Percentiles rank a stretch among this genome's conserved stretches.
These are phyloP conservation scores for Protobothrops mucrosquamatus DNA, from an alignment of 2,113 vertebrate genomes.

Conservation along the genomic window DNA sequence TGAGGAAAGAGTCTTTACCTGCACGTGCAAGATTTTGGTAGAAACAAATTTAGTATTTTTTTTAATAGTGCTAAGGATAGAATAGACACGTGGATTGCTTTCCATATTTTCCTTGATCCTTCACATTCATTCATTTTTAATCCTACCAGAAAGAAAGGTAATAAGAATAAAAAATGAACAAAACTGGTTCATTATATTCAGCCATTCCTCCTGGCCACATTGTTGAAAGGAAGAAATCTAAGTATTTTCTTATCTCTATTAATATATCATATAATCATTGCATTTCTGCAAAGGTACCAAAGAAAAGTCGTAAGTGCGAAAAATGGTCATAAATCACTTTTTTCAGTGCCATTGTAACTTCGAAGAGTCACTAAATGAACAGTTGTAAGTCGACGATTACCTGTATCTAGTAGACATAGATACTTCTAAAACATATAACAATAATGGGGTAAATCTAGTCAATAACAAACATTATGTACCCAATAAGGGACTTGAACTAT, in stretches of 20 bases:
- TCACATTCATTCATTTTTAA: constrained; percentile 34
- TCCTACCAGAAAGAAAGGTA: constrained; percentile 34
- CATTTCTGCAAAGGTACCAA: constrained; percentile 20
- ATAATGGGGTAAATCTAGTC: background rate
- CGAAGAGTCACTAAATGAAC: too few relatives aligned
- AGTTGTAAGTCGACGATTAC: too few relatives aligned
- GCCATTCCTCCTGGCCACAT: constrained; percentile 35
- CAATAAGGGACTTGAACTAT: background rate
- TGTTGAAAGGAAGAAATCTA: constrained; percentile 32
- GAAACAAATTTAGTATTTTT: constrained; percentile 2
- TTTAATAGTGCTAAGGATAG: constrained; percentile 4
- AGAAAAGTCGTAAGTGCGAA: too few relatives aligned
- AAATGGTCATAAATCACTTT: too few relatives aligned
- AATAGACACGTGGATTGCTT: constrained; percentile 38
- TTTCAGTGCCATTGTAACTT: too few relatives aligned
- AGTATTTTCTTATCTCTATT: constrained; percentile 32
- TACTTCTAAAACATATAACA: background rate
- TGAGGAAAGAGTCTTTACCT: constrained; percentile 15
- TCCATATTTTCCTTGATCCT: constrained; percentile 30
- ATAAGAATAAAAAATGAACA: constrained; percentile 16
- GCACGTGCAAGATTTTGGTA: constrained; percentile 8
- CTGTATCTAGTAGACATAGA: too few relatives aligned
- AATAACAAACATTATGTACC: background rate
- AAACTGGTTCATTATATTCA: constrained; percentile 30
- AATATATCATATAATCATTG: constrained; percentile 13